phyloP scores from a whole-genome alignment of 2,113 vertebrate species.

The Perccottus glenii region DNA sequence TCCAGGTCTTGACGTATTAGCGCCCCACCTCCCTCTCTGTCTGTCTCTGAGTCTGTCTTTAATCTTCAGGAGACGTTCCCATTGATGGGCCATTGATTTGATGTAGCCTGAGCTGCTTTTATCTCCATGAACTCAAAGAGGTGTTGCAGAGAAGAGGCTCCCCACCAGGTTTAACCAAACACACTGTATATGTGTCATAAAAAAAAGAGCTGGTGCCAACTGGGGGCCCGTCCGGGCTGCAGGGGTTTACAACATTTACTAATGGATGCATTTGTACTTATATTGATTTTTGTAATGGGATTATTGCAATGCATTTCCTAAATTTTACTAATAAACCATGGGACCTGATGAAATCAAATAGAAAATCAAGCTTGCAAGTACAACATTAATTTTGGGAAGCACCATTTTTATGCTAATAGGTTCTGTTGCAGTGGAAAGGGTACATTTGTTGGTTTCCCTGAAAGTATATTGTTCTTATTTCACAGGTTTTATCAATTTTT shows the following conservation, averaged over 20 bases:
- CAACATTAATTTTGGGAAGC: no score
- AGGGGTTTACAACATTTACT: background rate
- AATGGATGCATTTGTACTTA: background rate
- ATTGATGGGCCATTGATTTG: conserved; percentile 82
- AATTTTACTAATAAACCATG: no score
- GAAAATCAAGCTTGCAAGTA: no score
- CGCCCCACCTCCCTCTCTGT: conserved; percentile 31
- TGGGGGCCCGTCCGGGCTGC: conserved; percentile 2
- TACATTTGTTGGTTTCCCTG: no score
- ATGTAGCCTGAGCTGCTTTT: conserved; percentile 78
- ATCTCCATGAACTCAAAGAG: conserved; percentile 77
- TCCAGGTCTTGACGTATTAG: conserved; percentile 66
- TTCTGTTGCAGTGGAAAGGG: no score
- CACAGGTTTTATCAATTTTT: no score
- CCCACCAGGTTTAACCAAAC: conserved; percentile 26
- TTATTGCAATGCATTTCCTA: no score
- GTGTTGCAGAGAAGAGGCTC: conserved; percentile 32
- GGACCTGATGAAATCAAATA: no score
- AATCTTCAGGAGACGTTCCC: conserved; percentile 80
- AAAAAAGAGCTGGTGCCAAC: background rate
- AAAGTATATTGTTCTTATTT: no score
- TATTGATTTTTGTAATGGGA: background rate
- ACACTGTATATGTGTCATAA: background rate
- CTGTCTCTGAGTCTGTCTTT: conserved; percentile 73
- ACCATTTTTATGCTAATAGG: no score